Percentiles rank a stretch among this genome's conserved stretches.
phyloP scores from a whole-genome alignment of 2,888 invertebrate species.

The Harpagoxenus sublaevis region DNA sequence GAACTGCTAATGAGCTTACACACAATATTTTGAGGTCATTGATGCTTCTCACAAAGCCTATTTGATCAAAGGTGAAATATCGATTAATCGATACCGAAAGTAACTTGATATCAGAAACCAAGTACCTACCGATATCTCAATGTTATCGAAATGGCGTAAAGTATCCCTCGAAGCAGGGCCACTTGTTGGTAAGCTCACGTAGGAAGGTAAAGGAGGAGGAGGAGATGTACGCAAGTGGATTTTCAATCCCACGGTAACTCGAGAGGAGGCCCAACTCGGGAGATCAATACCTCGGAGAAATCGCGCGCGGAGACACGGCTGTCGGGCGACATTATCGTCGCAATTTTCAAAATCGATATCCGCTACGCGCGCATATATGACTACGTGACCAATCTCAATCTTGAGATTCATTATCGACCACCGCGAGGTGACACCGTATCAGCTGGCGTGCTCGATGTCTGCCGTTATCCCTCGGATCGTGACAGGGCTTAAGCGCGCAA shows the following conservation, averaged over 20 bases:
- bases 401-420: slow-evolving; percentile 67
- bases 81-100: background rate
- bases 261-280: background rate
- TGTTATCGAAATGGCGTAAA: background rate
- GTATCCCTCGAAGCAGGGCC: background rate
- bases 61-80: background rate
- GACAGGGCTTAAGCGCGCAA: slow-evolving; percentile 62
- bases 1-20: background rate
- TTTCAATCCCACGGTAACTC: slow-evolving; percentile 36
- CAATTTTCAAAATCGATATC: slow-evolving; percentile 67
- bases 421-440: slow-evolving; percentile 57
- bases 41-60: background rate
- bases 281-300: slow-evolving; percentile 59
- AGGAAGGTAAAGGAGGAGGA: slow-evolving; percentile 45
- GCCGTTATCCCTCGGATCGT: slow-evolving; percentile 54
- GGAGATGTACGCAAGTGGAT: slow-evolving; percentile 28
- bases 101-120: slow-evolving; percentile 11
- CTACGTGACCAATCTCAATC: slow-evolving; percentile 72
- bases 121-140: slow-evolving; percentile 9
- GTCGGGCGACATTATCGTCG: slow-evolving; percentile 56
- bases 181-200: slow-evolving; percentile 38
- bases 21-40: background rate
- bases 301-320: slow-evolving; percentile 57
- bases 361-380: slow-evolving; percentile 22
- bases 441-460: slow-evolving; percentile 33